A percentile compares a stretch with the other conserved stretches of the same genome.
phyloP scores from a whole-genome alignment of 2,888 invertebrate genomes.

The Drosophila kokeensis region DNA sequence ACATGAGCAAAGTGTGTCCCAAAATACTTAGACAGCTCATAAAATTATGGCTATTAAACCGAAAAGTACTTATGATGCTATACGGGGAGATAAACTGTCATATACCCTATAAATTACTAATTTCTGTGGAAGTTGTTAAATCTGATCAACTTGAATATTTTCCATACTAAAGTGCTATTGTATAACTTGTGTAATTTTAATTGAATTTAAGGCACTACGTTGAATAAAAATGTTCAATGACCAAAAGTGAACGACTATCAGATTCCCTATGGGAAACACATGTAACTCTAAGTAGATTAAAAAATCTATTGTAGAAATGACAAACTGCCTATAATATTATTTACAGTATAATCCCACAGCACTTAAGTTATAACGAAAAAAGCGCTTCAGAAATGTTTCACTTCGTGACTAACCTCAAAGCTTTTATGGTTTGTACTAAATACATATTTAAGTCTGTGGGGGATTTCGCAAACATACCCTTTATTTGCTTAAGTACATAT shows the following conservation, averaged over 20 bases:
- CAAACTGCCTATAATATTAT: not conserved
- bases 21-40: not conserved
- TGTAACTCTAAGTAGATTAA: not conserved
- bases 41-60: not conserved
- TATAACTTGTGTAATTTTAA: not conserved
- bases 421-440: slow-evolving; percentile 15
- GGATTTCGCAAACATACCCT: slow-evolving; percentile 39
- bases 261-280: slow-evolving; percentile 2
- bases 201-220: not conserved
- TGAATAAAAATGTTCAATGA: not conserved
- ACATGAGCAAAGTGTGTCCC: not conserved
- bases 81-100: not conserved
- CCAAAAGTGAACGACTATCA: slow-evolving; percentile 10
- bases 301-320: not conserved
- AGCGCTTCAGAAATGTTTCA: slow-evolving; percentile 3
- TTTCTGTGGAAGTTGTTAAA: not conserved
- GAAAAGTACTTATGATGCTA: not conserved
- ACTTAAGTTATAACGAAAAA: slow-evolving; percentile 5
- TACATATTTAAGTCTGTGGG: slow-evolving; percentile 27
- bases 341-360: not conserved
- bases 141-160: not conserved
- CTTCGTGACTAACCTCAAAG: slow-evolving; percentile 29
- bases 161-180: not conserved
- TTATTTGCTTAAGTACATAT: slow-evolving; percentile 24
- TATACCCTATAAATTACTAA: not conserved